phyloP scores from a whole-genome alignment of 1,140 invertebrate species.

The Anastrepha obliqua region DNA sequence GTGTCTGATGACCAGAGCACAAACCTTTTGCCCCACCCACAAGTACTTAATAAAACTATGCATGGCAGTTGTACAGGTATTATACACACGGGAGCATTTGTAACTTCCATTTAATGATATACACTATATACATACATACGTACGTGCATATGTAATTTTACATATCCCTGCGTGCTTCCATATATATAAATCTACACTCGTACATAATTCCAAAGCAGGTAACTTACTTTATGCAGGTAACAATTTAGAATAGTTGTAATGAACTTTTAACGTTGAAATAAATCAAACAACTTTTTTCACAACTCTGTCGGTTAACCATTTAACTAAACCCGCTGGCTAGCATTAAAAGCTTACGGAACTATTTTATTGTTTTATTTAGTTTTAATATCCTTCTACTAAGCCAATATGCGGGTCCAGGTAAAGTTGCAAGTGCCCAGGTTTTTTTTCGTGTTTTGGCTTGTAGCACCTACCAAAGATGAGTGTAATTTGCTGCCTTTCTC shows the following conservation, averaged over 20 bases:
- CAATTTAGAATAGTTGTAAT: conserved; percentile 1
- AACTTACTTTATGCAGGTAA: conserved; percentile 19
- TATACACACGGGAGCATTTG: background rate
- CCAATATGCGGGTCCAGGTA: no score
- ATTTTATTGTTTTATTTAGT: conserved; percentile 36
- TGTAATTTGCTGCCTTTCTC: no score
- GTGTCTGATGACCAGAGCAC: conserved; percentile 1
- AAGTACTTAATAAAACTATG: background rate
- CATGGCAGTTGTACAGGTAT: background rate
- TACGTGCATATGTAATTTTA: background rate
- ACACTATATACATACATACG: background rate
- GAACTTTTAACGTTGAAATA: conserved; percentile 47
- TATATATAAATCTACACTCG: background rate
- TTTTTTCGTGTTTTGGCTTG: no score
- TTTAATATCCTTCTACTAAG: background rate
- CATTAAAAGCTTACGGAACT: background rate
- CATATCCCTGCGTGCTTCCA: background rate
- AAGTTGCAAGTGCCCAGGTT: no score
- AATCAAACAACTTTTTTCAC: conserved; percentile 41
- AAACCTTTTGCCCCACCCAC: background rate
- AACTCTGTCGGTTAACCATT: conserved; percentile 5
- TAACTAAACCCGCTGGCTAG: background rate
- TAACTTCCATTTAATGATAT: background rate
- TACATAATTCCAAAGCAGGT: background rate
- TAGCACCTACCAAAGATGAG: no score